Evolutionary conservation across 2,888 invertebrate species (phyloP).

Genomic region (Apamea monoglypha): DNA sequence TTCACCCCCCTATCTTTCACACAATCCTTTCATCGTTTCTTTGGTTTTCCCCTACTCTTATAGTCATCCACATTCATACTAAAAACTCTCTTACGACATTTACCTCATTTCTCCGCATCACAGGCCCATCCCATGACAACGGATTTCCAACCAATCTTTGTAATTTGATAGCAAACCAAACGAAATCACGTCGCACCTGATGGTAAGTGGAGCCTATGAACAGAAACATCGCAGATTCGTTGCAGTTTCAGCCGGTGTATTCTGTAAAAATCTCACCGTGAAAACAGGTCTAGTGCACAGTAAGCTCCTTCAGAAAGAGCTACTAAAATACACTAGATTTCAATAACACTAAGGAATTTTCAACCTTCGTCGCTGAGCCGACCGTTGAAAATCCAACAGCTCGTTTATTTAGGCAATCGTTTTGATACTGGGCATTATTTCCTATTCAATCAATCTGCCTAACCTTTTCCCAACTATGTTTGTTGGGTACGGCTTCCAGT

Average conservation of each 20-base stretch:
- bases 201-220: not conserved
- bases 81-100: no score
- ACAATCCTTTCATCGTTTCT: no score
- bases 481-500: not conserved
- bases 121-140: no score
- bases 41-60: no score
- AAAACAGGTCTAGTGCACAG: not conserved
- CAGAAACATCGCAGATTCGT: not conserved
- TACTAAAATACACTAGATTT: not conserved
- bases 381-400: not conserved
- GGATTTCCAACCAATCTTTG: no score
- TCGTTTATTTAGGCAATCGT: not conserved
- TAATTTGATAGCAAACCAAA: not conserved
- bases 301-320: not conserved
- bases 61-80: no score
- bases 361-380: not conserved
- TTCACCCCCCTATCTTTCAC: no score
- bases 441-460: not conserved
- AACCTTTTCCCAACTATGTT: no score
- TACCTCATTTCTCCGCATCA: no score
- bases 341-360: not conserved
- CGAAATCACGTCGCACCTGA: not conserved
- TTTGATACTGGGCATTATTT: not conserved
- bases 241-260: not conserved
- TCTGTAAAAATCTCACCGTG: no score